Evolutionary conservation across 2,888 invertebrate species (phyloP), one percentile per base, ranked within the genome.

Genomic region (Pseudococcus longispinus): DNA sequence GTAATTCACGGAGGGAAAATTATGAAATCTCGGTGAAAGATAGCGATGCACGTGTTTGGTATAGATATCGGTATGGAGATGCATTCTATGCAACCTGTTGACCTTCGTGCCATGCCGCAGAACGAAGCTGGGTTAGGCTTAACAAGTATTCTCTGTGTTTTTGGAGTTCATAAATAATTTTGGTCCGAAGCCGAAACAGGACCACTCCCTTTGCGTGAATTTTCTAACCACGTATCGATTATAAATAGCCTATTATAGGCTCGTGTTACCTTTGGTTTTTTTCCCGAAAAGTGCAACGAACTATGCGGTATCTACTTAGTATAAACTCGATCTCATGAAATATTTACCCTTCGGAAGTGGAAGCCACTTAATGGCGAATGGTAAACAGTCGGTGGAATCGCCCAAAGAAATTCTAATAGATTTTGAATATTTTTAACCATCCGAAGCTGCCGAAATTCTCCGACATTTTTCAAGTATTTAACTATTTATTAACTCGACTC

Each of bases 131-230:
- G 85, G 74, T 44, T 85, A 74, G 51, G 85, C 74, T 32, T 29
- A 82, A 82, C 82, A 20, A 11, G 83, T 83, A 55, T 85, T 85
- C 15, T 51, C 44, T 29, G 46, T 85, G 46, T 85, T 85, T 85
- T 85, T 77, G 51, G 46, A 85, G 77, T 85, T 85, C 85, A 85
- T 85, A 85, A 85, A 85, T 85, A 85, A 85, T 85, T 85, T 85
- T 77, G 85, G 77, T 74, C 44, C 44, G 29, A 29, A 70, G 15
- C 11, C 70, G 29, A 29, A 70, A 37, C 32, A 18, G 74, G 29
- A 74, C 74, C 74, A 74, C 74, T 32, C 74, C 74, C 74, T 74
- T 74, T 74, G 74, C 74, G 74, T 74, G 74, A 74, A 74, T 74
- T 74, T 37, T 37, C 37, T 74, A 32, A 74, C 32, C 32, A n/a